These are phyloP conservation scores for Hystrix brachyura DNA, from an alignment of 2,113 vertebrate species.

Conservation along the genomic window DNA sequence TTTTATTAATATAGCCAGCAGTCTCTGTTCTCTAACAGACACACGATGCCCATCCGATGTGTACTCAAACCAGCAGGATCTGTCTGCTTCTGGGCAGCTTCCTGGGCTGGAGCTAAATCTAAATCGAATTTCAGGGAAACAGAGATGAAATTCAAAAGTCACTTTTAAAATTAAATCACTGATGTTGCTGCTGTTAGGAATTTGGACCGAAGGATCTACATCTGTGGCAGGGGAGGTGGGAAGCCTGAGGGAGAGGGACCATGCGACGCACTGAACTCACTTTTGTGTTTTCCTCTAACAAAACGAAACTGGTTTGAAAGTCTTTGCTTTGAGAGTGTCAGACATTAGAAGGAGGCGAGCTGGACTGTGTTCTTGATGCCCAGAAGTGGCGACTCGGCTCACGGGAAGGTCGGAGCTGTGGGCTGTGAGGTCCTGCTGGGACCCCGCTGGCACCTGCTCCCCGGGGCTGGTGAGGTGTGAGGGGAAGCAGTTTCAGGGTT, in stretches of 20 bases:
- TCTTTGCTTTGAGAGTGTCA: conserved; percentile 92
- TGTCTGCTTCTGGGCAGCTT: conserved; percentile 62
- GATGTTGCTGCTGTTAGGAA: conserved; percentile 58
- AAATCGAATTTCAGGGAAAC: conserved; percentile 75
- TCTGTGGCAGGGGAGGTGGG: background rate
- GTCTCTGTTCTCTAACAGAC: conserved; percentile 71
- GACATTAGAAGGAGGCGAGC: background rate
- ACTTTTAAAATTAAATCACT: conserved; percentile 62
- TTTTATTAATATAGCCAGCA: conserved; percentile 60
- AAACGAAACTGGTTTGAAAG: conserved; percentile 85
- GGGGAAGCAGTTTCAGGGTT: background rate
- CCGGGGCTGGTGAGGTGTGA: background rate
- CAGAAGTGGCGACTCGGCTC: background rate
- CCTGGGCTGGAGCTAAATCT: conserved; percentile 73
- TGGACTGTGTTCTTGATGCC: background rate
- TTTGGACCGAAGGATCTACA: background rate
- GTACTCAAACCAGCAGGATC: conserved; percentile 2
- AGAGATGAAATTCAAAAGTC: conserved; percentile 68
- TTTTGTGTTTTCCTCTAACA: conserved; percentile 78
- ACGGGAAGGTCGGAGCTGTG: conserved; percentile 18
- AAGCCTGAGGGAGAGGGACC: background rate
- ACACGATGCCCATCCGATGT: conserved; percentile 59
- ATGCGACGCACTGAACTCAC: conserved; percentile 52
- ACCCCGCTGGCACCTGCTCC: accelerated
- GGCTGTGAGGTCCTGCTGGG: accelerated